phyloP scores from a whole-genome alignment of 1,140 invertebrate species.

The Ceratitis capitata region DNA sequence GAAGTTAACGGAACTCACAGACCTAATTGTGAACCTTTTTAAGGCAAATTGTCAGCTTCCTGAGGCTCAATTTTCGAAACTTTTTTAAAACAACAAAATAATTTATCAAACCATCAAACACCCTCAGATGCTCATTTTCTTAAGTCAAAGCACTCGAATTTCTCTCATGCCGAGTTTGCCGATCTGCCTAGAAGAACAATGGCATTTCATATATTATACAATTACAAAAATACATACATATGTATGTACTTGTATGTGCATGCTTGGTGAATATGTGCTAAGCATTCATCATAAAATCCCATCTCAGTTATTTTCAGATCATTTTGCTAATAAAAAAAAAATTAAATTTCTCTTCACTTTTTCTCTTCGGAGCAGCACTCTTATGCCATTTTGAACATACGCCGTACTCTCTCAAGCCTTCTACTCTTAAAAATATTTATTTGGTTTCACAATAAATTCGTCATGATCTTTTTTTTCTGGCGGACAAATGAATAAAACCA shows the following conservation, averaged over 20 bases:
- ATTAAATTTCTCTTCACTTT: background rate
- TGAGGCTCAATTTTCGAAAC: too few species aligned
- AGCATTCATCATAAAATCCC: background rate
- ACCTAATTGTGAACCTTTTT: too few species aligned
- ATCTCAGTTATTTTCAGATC: background rate
- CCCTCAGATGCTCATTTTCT: too few species aligned
- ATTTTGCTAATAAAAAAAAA: background rate
- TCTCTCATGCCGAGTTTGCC: too few species aligned
- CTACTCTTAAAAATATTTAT: constrained; percentile 16
- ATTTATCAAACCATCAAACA: too few species aligned
- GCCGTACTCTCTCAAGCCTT: background rate
- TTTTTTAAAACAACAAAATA: too few species aligned
- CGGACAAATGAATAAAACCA: background rate
- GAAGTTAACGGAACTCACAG: too few species aligned
- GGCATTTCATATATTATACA: too few species aligned
- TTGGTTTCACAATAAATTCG: constrained; percentile 18
- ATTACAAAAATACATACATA: background rate
- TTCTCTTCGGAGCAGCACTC: background rate
- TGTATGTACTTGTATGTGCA: background rate
- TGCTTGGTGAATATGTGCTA: background rate
- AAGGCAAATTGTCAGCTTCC: too few species aligned
- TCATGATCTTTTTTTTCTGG: background rate
- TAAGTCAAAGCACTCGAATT: too few species aligned
- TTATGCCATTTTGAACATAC: background rate
- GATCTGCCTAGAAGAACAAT: too few species aligned